Evolutionary conservation across 2,113 vertebrate species (phyloP).

Genomic region (Vireo altiloquus): DNA sequence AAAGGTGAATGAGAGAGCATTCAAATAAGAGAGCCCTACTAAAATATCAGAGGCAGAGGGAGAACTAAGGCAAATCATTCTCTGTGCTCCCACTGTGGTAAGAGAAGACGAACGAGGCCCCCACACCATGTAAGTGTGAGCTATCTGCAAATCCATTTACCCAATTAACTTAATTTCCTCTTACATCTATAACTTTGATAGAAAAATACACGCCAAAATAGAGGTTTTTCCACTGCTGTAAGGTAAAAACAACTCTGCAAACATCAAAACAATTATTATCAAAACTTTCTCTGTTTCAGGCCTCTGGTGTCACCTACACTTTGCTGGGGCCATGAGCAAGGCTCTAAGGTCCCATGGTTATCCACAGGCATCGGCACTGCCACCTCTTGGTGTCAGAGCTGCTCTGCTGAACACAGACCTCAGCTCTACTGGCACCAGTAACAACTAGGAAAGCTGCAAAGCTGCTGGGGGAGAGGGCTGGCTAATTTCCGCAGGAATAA

Average conservation of each 20-base stretch:
- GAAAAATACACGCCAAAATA: not conserved
- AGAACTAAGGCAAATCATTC: not conserved
- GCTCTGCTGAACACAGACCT: not conserved
- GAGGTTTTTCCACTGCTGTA: not conserved
- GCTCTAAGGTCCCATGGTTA: not conserved
- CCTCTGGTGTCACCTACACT: not conserved
- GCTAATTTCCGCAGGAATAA: not conserved
- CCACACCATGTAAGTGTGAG: not conserved
- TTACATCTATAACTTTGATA: not conserved
- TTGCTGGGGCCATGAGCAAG: not conserved
- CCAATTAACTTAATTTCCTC: not conserved
- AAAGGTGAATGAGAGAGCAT: conserved; percentile 8
- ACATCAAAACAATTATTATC: not conserved
- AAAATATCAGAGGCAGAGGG: not conserved
- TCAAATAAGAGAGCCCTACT: not conserved
- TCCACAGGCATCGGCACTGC: not conserved
- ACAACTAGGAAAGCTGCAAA: not conserved
- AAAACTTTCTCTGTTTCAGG: not conserved
- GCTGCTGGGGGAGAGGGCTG: not conserved
- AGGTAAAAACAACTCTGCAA: not conserved
- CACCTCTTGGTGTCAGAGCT: not conserved
- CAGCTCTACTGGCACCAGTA: not conserved
- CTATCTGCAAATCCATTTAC: not conserved
- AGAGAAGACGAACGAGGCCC: not conserved
- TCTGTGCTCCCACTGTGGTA: not conserved